These are phyloP conservation scores for Coptodon rendalli DNA, from an alignment of 2,113 vertebrate genomes.

Conservation along the genomic window DNA sequence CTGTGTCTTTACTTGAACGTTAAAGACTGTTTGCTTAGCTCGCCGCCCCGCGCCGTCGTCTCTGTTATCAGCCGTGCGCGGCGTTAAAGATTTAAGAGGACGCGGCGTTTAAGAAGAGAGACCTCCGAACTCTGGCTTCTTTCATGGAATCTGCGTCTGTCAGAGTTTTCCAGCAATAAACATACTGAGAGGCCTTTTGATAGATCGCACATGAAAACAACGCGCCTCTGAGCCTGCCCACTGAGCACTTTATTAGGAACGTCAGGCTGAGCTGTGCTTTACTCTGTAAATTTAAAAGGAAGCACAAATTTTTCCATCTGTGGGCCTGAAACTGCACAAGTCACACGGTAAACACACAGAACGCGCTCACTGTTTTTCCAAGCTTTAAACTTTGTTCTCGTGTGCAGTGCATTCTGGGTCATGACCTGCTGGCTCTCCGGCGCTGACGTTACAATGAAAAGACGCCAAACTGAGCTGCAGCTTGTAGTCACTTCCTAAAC, in stretches of 20 bases:
- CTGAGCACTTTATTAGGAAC: background rate
- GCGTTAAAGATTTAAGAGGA: background rate
- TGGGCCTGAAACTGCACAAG: background rate
- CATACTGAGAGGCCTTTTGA: background rate
- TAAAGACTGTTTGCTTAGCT: slow-evolving; percentile 37
- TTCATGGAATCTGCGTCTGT: background rate
- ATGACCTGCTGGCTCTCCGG: background rate
- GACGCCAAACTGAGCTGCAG: background rate
- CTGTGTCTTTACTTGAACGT: slow-evolving; percentile 60
- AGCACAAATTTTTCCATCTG: background rate
- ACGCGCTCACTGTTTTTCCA: background rate
- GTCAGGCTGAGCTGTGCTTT: background rate
- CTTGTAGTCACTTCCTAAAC: background rate
- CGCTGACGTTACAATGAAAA: fast-evolving
- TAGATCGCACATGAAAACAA: background rate
- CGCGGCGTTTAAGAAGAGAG: background rate
- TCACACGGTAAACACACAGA: background rate
- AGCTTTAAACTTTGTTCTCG: background rate
- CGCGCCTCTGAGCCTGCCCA: background rate
- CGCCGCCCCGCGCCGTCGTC: background rate
- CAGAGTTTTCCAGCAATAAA: background rate
- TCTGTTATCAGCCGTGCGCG: background rate
- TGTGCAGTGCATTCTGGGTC: background rate
- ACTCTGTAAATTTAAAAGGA: background rate
- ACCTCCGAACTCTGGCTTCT: background rate